Base-by-base conservation (phyloP, 2,888 invertebrate genomes). In the Camptogramma bilineatum region DNA sequence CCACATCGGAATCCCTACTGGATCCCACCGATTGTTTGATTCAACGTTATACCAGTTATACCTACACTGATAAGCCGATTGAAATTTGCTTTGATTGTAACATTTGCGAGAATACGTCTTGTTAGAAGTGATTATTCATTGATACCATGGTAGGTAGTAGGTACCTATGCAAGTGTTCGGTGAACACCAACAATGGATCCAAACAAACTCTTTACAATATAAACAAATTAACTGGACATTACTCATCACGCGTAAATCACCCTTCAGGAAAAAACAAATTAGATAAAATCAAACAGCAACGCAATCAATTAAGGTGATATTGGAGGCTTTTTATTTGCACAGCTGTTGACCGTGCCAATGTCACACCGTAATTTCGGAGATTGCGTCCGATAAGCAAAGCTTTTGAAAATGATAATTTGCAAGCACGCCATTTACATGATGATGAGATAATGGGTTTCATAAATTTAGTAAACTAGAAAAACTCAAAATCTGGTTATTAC, bases 391-490 rank as follows among this genome's bases (percentile, higher is more conserved):
- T 73, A 73, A 72, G 61, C 57, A 53, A 52, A 57, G 58, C 62
- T 69, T 68, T 69, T 56, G 61, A 54, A 68, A 66, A 60, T 70
- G 72, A 68, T 73, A 74, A 72, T 57, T 66, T 69, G 53, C 61
- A 70, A 66, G 34, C 34, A 39, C 34, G 34, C 9, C 58, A 58
- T 60, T 54, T 17, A 21, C 47, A 46, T 21, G 19, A 24, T 34
- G 53, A 46, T 48, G 19, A 17, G 44, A 17, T 44, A 17, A 7
- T 17, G 44, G 17, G 4, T 44, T 44, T 44, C 17, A 44, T 17
- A 53, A 42, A 21, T 17, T 8, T 9, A n/a, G 24, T 13, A 10
- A n/a, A n/a, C n/a, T n/a, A n/a, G n/a, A n/a, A n/a, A n/a, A 13
- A 13, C 28, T 1, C 4, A 28, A 28, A 28, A 5, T 28, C 28